Conservation (phyloP, 2,113 vertebrate species). For the Sterna hirundo region DNA sequence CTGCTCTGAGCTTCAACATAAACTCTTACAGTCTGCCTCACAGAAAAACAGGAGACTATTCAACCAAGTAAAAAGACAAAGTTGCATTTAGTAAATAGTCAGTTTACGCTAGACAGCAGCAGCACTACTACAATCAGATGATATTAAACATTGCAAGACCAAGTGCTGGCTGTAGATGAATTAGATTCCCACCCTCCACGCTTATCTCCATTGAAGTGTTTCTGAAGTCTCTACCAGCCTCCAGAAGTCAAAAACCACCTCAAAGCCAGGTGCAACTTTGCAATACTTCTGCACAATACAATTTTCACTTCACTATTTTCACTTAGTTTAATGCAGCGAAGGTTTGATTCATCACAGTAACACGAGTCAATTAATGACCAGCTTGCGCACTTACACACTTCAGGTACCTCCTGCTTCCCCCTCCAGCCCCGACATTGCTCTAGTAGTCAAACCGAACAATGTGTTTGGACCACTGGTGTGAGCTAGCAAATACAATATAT, state of each 20-base stretch:
- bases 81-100: constrained; percentile 19
- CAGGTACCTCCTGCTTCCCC: not conserved
- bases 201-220: not conserved
- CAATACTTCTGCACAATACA: not conserved
- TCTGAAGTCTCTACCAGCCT: constrained; percentile 5
- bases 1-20: not conserved
- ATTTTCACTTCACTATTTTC: constrained; percentile 46
- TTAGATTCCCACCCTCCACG: constrained; percentile 25
- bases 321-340: not conserved
- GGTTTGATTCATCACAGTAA: not conserved
- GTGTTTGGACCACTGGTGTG: not conserved
- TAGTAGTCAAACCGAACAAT: not conserved
- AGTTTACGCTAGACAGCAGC: not conserved
- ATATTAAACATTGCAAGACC: not conserved
- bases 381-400: constrained; percentile 32
- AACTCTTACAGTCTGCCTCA: not conserved
- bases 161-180: constrained; percentile 32
- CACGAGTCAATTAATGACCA: not conserved
- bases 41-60: not conserved
- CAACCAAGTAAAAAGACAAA: not conserved
- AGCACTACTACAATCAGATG: not conserved
- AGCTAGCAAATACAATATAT: not conserved
- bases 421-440: not conserved
- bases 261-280: constrained; percentile 9
- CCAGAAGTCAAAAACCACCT: constrained; percentile 31